A percentile compares a stretch with the other conserved stretches of the same genome.
Evolutionary conservation across 1,140 invertebrate species (phyloP).

Genomic region (Cheumatopsyche charites): DNA sequence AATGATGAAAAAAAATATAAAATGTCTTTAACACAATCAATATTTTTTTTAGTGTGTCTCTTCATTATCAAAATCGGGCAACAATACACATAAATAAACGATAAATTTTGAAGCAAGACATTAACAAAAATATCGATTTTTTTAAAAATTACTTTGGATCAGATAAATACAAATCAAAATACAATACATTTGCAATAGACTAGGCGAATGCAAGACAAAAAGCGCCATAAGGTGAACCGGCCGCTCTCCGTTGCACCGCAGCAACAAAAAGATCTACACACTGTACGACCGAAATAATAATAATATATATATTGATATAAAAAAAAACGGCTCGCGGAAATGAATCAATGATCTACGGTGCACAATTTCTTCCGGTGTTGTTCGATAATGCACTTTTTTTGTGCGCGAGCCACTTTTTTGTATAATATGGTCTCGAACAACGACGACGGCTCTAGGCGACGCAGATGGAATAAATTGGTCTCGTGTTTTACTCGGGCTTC

Average conservation of each 20-base stretch:
- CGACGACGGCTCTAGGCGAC: not conserved
- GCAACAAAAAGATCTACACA: not conserved
- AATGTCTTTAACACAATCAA: too few relatives aligned
- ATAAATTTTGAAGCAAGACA: too few relatives aligned
- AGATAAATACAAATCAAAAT: too few relatives aligned
- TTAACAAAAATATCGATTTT: too few relatives aligned
- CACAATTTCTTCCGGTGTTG: slow-evolving; percentile 39
- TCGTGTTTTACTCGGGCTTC: not conserved
- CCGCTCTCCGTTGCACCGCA: slow-evolving; percentile 12
- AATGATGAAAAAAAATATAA: too few relatives aligned
- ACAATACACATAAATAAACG: too few relatives aligned
- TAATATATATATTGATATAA: not conserved
- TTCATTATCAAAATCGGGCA: too few relatives aligned
- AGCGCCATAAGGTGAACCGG: slow-evolving; percentile 15
- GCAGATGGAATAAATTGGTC: slow-evolving; percentile 33
- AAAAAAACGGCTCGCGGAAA: slow-evolving; percentile 36
- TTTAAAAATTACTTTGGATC: too few relatives aligned
- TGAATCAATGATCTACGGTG: slow-evolving; percentile 41
- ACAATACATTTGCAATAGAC: not conserved
- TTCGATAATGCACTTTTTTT: slow-evolving; percentile 38
- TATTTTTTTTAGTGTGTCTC: too few relatives aligned
- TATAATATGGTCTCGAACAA: not conserved
- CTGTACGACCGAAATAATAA: not conserved
- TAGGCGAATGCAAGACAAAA: not conserved
- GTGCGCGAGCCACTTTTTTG: slow-evolving; percentile 1